Percentiles rank a stretch among this genome's conserved stretches.
phyloP scores from a whole-genome alignment of 2,113 vertebrate species.

The Stegostoma tigrinum region DNA sequence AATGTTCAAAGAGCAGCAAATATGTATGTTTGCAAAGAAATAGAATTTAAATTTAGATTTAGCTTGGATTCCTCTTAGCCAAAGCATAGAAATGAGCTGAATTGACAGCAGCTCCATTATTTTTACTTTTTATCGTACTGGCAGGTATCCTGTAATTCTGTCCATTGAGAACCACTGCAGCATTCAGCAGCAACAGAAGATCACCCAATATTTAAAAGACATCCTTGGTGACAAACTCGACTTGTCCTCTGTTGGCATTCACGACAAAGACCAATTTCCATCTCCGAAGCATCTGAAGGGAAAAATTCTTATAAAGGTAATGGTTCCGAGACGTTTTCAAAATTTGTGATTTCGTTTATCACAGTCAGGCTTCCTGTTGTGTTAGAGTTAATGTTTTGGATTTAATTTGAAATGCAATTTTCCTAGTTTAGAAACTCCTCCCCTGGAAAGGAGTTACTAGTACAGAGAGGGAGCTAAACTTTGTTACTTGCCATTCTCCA shows the following conservation, averaged over 20 bases:
- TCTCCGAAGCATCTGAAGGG: constrained; percentile 83
- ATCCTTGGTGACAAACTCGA: constrained; percentile 85
- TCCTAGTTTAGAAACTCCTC: not conserved
- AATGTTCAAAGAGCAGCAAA: not conserved
- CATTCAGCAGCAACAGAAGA: constrained; percentile 92
- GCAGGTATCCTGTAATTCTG: constrained; percentile 83
- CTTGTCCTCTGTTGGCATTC: constrained; percentile 60
- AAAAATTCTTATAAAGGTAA: constrained; percentile 94
- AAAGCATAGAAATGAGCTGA: not conserved
- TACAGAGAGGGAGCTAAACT: not conserved
- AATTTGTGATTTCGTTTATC: not conserved
- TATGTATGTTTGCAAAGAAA: not conserved
- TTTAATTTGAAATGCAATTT: not conserved
- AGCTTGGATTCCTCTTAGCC: not conserved
- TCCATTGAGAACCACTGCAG: constrained; percentile 96
- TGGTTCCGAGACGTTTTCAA: not conserved
- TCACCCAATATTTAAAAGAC: constrained; percentile 83
- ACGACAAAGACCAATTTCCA: constrained; percentile 75
- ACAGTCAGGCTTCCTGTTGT: not conserved
- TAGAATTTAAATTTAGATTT: not conserved
- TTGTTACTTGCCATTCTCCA: not conserved
- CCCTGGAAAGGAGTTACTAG: not conserved
- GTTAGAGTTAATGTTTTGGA: not conserved
- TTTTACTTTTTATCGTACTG: constrained; percentile 26
- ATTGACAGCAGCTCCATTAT: not conserved